phyloP scores from a whole-genome alignment of 2,113 vertebrate genomes.

The Indicator indicator region DNA sequence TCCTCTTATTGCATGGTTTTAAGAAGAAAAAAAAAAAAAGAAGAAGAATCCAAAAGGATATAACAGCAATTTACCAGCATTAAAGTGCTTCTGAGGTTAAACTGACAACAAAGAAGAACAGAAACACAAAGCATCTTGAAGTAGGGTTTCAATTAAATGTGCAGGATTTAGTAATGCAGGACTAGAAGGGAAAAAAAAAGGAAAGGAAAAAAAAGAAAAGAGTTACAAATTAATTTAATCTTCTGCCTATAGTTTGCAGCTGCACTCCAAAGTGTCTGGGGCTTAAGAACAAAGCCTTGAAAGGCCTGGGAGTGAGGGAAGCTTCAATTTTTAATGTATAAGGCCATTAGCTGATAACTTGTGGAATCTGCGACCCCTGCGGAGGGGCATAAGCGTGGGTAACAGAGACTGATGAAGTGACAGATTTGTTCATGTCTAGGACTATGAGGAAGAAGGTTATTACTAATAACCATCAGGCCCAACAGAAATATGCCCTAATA shows the following conservation, averaged over 20 bases:
- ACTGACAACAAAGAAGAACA: slow-evolving; percentile 76
- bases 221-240: slow-evolving; percentile 89
- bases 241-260: slow-evolving; percentile 83
- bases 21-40: not conserved
- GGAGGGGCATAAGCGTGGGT: slow-evolving; percentile 78
- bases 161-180: slow-evolving; percentile 80
- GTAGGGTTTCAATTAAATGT: slow-evolving; percentile 85
- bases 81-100: slow-evolving; percentile 81
- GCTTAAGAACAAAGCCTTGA: slow-evolving; percentile 84
- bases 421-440: slow-evolving; percentile 67
- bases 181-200: not conserved
- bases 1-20: slow-evolving; percentile 43
- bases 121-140: slow-evolving; percentile 79
- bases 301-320: slow-evolving; percentile 75
- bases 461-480: slow-evolving; percentile 64
- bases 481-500: slow-evolving; percentile 76
- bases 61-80: slow-evolving; percentile 79
- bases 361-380: slow-evolving; percentile 81
- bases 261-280: slow-evolving; percentile 80
- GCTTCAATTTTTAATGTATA: slow-evolving; percentile 86
- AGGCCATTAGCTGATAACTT: slow-evolving; percentile 92
- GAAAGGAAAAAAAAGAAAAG: slow-evolving; percentile 37
- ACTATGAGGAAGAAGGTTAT: slow-evolving; percentile 72
- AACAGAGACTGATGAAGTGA: slow-evolving; percentile 80
- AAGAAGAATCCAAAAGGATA: slow-evolving; percentile 73